Evolutionary conservation across 1,140 invertebrate genomes (phyloP), one percentile per base, ranked within the genome.

Genomic region (Dinoponera quadriceps): DNA sequence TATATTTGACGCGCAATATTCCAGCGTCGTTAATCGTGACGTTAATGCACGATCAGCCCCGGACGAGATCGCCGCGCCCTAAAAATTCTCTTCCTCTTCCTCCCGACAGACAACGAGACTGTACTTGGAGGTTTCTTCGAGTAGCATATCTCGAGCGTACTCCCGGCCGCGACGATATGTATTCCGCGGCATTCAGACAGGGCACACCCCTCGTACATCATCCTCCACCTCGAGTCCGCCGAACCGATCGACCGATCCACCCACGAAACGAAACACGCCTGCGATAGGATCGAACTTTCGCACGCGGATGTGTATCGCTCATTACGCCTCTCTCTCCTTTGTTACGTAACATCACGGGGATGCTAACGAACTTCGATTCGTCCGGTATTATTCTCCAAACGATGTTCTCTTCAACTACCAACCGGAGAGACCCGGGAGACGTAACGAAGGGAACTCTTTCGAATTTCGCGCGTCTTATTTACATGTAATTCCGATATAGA

Each of bases 231-330:
- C 38, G 29, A 69, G 27, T 82, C 59, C 48, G 66, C 63, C 65
- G 63, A 38, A 55, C 54, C 65, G 81, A 83, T 84, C 85, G 78
- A n/a, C 18, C 73, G 81, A 86, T 78, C 85, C 81, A 86, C 60
- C 85, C 73, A 68, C 73, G 85, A 86, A 86, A 87, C 83, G 57
- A 86, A 84, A 77, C 54, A 73, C 57, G 81, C 3, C 11, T 63
- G 49, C 27, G 63, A 85, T 86, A 82, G 18, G 68, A 87, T 87
- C 71, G 22, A 83, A 83, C 55, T 77, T 83, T 72, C 54, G 68
- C 82, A 69, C 65, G 66, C 27, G 71, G 27, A 74, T 69, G 54
- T 55, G 38, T 74, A 82, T 87, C 71, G 29, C 22, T 85, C 63
- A 59, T 69, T 68, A 54, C 2, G 54, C n/a, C 11, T 44, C 48